Evolutionary conservation across 2,113 vertebrate species (phyloP).

Genomic region (Perognathus longimembris): DNA sequence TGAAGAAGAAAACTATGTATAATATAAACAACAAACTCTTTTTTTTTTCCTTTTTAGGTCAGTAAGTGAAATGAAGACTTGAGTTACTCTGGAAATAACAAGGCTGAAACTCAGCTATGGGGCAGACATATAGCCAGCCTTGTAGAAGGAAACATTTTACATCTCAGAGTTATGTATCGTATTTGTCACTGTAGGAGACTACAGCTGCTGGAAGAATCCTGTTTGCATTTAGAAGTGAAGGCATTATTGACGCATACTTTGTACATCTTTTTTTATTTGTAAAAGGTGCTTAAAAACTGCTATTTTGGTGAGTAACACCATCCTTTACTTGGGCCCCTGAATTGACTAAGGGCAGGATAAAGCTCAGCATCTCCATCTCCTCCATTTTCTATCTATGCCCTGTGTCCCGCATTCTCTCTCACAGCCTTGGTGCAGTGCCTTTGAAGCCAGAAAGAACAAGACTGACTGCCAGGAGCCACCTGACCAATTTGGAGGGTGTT

Average conservation of each 20-base stretch:
- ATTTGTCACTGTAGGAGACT: conserved; percentile 14
- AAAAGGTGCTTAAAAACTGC: too few relatives aligned
- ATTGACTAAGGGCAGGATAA: too few relatives aligned
- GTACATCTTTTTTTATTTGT: not conserved
- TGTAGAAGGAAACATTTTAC: not conserved
- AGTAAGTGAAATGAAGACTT: conserved; percentile 62
- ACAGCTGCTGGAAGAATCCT: conserved; percentile 4
- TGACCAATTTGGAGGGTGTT: too few relatives aligned
- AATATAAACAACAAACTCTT: conserved; percentile 44
- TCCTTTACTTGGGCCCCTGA: too few relatives aligned
- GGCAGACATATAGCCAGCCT: not conserved
- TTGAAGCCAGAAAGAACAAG: too few relatives aligned
- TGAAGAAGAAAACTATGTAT: conserved; percentile 32
- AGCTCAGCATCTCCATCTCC: too few relatives aligned
- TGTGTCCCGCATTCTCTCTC: too few relatives aligned
- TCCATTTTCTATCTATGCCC: too few relatives aligned
- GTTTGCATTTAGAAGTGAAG: not conserved
- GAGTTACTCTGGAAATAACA: conserved; percentile 40
- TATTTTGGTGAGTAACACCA: too few relatives aligned
- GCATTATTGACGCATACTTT: not conserved
- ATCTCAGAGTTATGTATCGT: not conserved
- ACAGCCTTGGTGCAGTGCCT: too few relatives aligned
- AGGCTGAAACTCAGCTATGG: conserved; percentile 6
- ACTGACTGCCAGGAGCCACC: too few relatives aligned
- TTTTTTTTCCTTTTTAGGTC: not conserved